phyloP scores from a whole-genome alignment of 2,888 invertebrate genomes.

The Drosophila parthenogenetica region DNA sequence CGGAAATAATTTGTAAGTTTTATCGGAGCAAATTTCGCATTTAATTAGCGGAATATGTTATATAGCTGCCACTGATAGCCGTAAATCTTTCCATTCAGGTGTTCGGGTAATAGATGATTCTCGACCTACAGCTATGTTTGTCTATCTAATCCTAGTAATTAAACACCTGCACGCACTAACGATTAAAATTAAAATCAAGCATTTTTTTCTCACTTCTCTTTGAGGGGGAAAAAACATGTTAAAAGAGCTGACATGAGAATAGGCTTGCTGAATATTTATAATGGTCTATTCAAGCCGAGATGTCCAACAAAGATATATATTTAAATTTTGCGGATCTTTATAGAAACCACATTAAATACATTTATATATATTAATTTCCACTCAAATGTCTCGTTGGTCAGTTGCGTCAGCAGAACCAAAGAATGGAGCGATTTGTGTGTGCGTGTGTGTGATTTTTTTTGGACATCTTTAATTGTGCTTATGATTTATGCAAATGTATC shows the following conservation, averaged over 20 bases:
- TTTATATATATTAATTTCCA: slow-evolving; percentile 33
- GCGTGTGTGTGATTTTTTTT: slow-evolving; percentile 29
- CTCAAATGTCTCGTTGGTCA: slow-evolving; percentile 56
- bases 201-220: background rate
- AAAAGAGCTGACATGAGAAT: slow-evolving; percentile 31
- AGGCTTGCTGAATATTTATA: slow-evolving; percentile 52
- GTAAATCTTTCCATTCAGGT: slow-evolving; percentile 43
- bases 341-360: slow-evolving; percentile 32
- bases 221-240: slow-evolving; percentile 1
- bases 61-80: slow-evolving; percentile 2
- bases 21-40: slow-evolving; percentile 36
- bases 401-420: slow-evolving; percentile 62
- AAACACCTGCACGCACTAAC: slow-evolving; percentile 67
- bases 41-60: slow-evolving; percentile 42
- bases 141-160: slow-evolving; percentile 64
- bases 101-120: slow-evolving; percentile 19
- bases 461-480: slow-evolving; percentile 73
- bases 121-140: slow-evolving; percentile 15
- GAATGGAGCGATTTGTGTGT: slow-evolving; percentile 25
- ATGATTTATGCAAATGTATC: slow-evolving; percentile 80
- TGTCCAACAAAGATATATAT: slow-evolving; percentile 36
- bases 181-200: slow-evolving; percentile 71
- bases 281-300: slow-evolving; percentile 21
- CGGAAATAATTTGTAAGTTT: slow-evolving; percentile 63
- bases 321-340: slow-evolving; percentile 74